A percentile compares a stretch with the other conserved stretches of the same genome.
Evolutionary conservation across 1,140 invertebrate species (phyloP).

Genomic region (Pemphigus obesinymphae): DNA sequence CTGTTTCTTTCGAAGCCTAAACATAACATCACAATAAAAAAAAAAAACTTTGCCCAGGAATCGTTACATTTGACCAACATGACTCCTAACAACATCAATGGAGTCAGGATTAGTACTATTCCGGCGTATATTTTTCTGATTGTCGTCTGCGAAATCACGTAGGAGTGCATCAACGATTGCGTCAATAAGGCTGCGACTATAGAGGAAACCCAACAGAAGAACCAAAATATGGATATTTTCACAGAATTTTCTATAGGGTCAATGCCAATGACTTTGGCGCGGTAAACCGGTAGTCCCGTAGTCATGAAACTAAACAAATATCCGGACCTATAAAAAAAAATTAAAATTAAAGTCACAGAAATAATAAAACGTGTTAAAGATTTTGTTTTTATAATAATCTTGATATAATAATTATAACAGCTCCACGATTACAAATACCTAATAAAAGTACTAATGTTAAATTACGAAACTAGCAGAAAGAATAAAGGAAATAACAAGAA

Average conservation of each 20-base stretch:
- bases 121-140: neutral
- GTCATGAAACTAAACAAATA: constrained; percentile 6
- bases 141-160: neutral
- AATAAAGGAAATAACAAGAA: too few species aligned
- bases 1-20: constrained; percentile 3
- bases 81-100: neutral
- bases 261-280: neutral
- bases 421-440: too few species aligned
- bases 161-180: neutral
- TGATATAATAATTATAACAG: too few species aligned
- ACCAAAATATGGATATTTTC: neutral
- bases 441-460: too few species aligned
- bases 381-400: too few species aligned
- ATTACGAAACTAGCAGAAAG: too few species aligned
- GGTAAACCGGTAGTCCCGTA: neutral
- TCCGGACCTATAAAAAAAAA: neutral
- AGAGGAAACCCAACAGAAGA: neutral
- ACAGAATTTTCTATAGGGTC: neutral
- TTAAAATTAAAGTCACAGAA: too few species aligned
- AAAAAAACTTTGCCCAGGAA: neutral
- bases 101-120: neutral
- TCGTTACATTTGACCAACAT: neutral
- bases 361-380: too few species aligned
- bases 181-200: neutral
- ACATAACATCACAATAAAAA: neutral